Evolutionary conservation across 1,140 invertebrate species (phyloP).

Genomic region (Drosophila carrolli): DNA sequence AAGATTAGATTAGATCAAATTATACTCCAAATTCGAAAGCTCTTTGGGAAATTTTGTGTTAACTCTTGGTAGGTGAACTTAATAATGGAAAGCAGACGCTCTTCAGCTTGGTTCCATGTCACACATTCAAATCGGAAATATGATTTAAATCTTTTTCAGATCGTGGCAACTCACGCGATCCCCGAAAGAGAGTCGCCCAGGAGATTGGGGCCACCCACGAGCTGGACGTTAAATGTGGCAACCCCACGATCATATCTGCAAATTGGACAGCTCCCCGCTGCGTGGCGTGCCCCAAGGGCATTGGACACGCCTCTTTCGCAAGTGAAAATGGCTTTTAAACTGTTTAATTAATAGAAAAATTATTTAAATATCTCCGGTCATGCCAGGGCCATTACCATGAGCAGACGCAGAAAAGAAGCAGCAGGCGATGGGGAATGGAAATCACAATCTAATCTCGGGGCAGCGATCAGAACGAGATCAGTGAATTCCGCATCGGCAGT

Average conservation of each 20-base stretch:
- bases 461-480: constrained; percentile 66
- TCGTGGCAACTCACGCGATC: constrained; percentile 15
- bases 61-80: no score
- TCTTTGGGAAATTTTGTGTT: no score
- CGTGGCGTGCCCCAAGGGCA: constrained; percentile 36
- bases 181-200: background rate
- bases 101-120: no score
- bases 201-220: constrained; percentile 27
- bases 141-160: constrained; percentile 8
- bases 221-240: constrained; percentile 13
- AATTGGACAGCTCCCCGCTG: constrained; percentile 50
- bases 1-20: no score
- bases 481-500: constrained; percentile 62
- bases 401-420: background rate
- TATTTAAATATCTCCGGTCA: constrained; percentile 54
- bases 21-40: no score
- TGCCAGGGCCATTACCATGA: background rate
- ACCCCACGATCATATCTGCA: constrained; percentile 19
- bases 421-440: constrained; percentile 12
- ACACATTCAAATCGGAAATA: background rate
- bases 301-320: constrained; percentile 14
- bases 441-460: constrained; percentile 71
- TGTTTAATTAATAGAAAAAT: constrained; percentile 78
- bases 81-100: no score
- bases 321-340: constrained; percentile 76